Percentiles rank a stretch among this genome's conserved stretches.
Evolutionary conservation across 2,888 invertebrate species (phyloP).

Genomic region (Ornithoptera priamus): DNA sequence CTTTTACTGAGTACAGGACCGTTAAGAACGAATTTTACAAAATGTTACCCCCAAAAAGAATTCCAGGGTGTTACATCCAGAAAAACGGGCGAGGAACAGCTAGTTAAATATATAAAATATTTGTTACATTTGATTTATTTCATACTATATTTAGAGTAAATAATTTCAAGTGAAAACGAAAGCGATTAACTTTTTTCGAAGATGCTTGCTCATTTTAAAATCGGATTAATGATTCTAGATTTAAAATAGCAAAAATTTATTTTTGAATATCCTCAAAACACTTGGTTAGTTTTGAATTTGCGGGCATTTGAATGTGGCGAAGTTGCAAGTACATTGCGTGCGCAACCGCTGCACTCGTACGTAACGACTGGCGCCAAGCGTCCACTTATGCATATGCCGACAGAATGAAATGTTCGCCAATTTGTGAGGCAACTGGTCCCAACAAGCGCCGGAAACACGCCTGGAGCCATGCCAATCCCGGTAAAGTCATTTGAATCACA

Average conservation of each 20-base stretch:
- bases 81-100: too few relatives aligned
- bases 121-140: too few relatives aligned
- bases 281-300: constrained; percentile 16
- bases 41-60: too few relatives aligned
- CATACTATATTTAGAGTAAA: too few relatives aligned
- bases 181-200: background rate
- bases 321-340: constrained; percentile 24
- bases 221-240: background rate
- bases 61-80: too few relatives aligned
- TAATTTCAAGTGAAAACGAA: too few relatives aligned
- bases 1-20: too few relatives aligned
- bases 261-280: constrained; percentile 7
- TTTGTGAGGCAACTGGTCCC: constrained; percentile 25
- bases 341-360: constrained; percentile 16
- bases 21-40: too few relatives aligned
- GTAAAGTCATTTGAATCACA: constrained; percentile 26
- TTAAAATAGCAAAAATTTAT: constrained; percentile 2
- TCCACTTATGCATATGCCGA: constrained; percentile 28
- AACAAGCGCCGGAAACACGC: constrained; percentile 16
- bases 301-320: constrained; percentile 9
- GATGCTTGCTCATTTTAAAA: background rate
- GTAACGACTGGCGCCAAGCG: constrained; percentile 22
- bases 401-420: constrained; percentile 27
- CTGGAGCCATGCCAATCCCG: constrained; percentile 23
- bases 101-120: too few relatives aligned